A percentile compares a stretch with the other conserved stretches of the same genome.
Evolutionary conservation across 2,113 vertebrate species (phyloP).

Genomic region (Stigmatopora argus): DNA sequence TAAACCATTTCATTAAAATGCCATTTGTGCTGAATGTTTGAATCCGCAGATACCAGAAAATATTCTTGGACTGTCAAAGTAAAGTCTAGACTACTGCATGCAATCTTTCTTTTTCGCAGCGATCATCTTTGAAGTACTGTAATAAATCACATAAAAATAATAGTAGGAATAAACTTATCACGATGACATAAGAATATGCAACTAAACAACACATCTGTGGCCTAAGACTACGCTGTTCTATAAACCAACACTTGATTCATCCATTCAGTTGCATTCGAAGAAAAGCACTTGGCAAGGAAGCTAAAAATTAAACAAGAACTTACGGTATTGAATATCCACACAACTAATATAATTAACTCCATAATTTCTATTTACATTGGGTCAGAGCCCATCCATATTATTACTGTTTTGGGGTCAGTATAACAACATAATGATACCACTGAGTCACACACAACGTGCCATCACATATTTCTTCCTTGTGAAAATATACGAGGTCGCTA

Average conservation of each 20-base stretch:
- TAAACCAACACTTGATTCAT: too few species aligned
- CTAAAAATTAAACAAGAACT: neutral
- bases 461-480: constrained; percentile 28
- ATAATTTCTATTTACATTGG: constrained; percentile 1
- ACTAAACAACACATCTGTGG: neutral
- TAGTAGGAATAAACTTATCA: neutral
- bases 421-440: constrained; percentile 24
- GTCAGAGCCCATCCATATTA: constrained; percentile 25
- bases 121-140: neutral
- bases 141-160: neutral
- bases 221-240: too few species aligned
- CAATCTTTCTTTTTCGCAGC: neutral
- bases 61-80: neutral
- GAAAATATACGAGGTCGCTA: constrained; percentile 24
- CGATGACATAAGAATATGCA: neutral
- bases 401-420: constrained; percentile 34
- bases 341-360: neutral
- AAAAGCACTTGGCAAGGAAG: neutral
- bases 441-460: constrained; percentile 23
- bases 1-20: neutral
- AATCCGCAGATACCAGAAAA: neutral
- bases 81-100: neutral
- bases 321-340: neutral
- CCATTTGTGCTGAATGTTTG: neutral
- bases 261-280: too few species aligned